These are phyloP conservation scores for Lasioglossum oenotherae DNA, from an alignment of 2,888 invertebrate species.

Conservation along the genomic window DNA sequence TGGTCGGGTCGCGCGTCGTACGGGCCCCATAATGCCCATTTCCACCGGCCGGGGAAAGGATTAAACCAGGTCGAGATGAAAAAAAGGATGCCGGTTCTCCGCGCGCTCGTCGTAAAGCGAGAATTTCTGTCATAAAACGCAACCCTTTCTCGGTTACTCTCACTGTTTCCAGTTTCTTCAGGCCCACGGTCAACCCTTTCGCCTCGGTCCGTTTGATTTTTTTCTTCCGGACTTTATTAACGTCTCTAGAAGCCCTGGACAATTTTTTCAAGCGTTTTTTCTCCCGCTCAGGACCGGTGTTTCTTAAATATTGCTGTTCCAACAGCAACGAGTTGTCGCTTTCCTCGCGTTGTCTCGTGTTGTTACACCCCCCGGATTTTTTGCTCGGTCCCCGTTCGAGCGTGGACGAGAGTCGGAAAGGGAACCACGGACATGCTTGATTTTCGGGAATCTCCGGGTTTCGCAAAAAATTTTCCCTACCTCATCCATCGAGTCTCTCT, in stretches of 20 bases:
- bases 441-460: slow-evolving; percentile 53
- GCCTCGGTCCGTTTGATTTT: slow-evolving; percentile 21
- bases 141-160: slow-evolving; percentile 53
- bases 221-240: slow-evolving; percentile 18
- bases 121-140: slow-evolving; percentile 61
- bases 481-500: slow-evolving; percentile 2
- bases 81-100: slow-evolving; percentile 27
- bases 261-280: slow-evolving; percentile 10
- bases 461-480: slow-evolving; percentile 48
- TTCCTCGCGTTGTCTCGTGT: neutral
- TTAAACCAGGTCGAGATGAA: slow-evolving; percentile 7
- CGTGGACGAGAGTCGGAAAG: slow-evolving; percentile 23
- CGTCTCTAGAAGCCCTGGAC: neutral
- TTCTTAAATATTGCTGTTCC: slow-evolving; percentile 22
- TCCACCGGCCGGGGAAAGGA: slow-evolving; percentile 45
- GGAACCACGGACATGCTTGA: slow-evolving; percentile 62
- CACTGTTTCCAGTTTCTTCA: neutral
- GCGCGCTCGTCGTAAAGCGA: slow-evolving; percentile 46
- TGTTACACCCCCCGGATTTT: neutral
- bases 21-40: slow-evolving; percentile 41
- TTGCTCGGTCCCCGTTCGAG: neutral
- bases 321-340: slow-evolving; percentile 17
- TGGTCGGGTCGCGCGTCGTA: slow-evolving; percentile 34
- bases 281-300: neutral
- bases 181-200: slow-evolving; percentile 55